A percentile compares a stretch with the other conserved stretches of the same genome.
Conservation (phyloP, 2,888 invertebrate genomes). For the Mesochorus sp. region DNA sequence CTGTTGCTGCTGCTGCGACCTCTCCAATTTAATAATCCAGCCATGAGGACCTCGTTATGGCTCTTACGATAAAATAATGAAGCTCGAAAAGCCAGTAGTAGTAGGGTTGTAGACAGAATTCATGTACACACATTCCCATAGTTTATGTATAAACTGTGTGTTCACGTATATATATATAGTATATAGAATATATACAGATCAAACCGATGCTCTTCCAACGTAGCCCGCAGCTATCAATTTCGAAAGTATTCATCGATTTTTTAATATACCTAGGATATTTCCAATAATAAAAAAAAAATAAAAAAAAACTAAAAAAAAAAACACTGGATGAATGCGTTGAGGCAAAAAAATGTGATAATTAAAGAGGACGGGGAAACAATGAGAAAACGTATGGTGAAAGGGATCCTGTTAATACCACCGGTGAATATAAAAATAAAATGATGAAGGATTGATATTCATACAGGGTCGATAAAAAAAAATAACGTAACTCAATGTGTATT, state of each 20-base stretch:
- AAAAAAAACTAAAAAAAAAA: no score
- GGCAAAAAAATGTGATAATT: neutral
- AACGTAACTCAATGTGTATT: neutral
- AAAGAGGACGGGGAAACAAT: neutral
- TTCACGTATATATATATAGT: neutral
- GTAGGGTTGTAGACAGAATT: no score
- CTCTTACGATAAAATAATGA: slow-evolving; percentile 15
- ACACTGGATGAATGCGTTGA: no score
- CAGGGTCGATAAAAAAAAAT: slow-evolving; percentile 6
- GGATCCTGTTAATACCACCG: no score
- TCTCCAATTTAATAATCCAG: slow-evolving; percentile 65
- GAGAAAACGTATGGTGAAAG: neutral
- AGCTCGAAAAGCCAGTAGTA: slow-evolving; percentile 9
- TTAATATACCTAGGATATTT: neutral
- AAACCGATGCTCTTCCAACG: neutral
- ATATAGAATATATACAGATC: neutral
- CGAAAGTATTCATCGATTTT: slow-evolving; percentile 1
- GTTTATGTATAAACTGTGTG: neutral
- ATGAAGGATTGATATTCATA: neutral
- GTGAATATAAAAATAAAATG: no score
- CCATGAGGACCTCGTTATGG: neutral
- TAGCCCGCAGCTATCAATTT: slow-evolving; percentile 1
- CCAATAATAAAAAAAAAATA: neutral
- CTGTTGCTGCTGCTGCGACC: no score
- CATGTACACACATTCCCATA: no score